Conservation (phyloP, 2,888 invertebrate genomes). For the Stegana nigrithorax region DNA sequence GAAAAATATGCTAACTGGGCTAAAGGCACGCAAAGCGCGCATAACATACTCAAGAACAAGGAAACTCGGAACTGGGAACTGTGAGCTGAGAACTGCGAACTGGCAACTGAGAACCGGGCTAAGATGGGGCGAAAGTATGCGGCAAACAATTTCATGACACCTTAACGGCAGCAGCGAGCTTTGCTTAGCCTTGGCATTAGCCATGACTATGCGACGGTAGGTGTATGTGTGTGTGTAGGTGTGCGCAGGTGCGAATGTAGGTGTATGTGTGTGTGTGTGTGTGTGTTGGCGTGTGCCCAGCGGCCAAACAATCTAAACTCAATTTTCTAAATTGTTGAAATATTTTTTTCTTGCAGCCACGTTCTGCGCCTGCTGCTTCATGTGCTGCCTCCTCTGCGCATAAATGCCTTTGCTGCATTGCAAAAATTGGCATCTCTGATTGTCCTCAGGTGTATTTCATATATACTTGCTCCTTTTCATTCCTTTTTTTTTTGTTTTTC, state of each 20-base stretch:
- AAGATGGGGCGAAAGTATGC: too few relatives aligned
- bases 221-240: background rate
- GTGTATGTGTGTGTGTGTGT: background rate
- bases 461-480: background rate
- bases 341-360: background rate
- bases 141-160: background rate
- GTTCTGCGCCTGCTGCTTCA: background rate
- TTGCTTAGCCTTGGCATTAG: background rate
- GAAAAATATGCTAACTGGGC: too few relatives aligned
- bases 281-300: slow-evolving; percentile 1
- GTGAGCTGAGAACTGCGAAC: too few relatives aligned
- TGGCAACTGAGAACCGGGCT: too few relatives aligned
- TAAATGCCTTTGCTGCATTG: slow-evolving; percentile 6
- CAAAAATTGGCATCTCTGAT: slow-evolving; percentile 16
- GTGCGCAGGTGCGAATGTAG: too few relatives aligned
- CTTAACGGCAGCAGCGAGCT: background rate
- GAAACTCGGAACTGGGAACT: too few relatives aligned
- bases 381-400: too few relatives aligned
- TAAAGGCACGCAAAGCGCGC: background rate
- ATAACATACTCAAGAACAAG: background rate
- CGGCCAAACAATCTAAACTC: slow-evolving; percentile 15
- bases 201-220: too few relatives aligned
- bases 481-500: background rate
- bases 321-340: slow-evolving; percentile 20
- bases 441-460: slow-evolving; percentile 18